Evolutionary conservation across 2,888 invertebrate species (phyloP), one percentile per base, ranked within the genome.

Genomic region (Conchocele bisecta): DNA sequence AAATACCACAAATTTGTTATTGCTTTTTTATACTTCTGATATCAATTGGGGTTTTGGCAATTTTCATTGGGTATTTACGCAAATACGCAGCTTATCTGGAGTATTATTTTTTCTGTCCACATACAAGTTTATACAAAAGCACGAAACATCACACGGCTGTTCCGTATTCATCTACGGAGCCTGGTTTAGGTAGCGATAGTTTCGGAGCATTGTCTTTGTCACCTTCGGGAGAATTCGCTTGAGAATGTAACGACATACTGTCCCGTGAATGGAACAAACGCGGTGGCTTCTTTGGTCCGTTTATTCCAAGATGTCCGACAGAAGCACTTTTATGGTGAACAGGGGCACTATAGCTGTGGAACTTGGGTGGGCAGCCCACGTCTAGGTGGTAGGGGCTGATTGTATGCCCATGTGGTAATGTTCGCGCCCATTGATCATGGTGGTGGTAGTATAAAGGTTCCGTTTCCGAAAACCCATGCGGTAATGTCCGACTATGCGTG

Each of bases 251-350:
- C 26, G 79, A 83, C 75, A 83, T 79, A 44, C 72, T 81, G 63
- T 85, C 86, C 22, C 84, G 64, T 0, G 86, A 84, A 51, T 84
- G 79, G 66, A 85, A 85, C 33, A 81, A 51, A 7, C 87, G 57
- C 3, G 87, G 87, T 13, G 87, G 87, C 53, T 86, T 86, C 64
- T 83, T 83, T 17, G 86, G 86, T 3, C 83, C 82, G 17, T 73
- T 53, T 9, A 75, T 67, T 29, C 84, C 84, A 22, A 87, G 66
- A 72, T 86, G 82, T 33, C 85, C 84, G 9, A 86, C 85, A 24
- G 87, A 87, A 74, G 84, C 83, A 83, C 86, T 87, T 68, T 83
- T 84, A 24, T 59, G 64, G 56, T 57, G 64, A 37, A 29, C 57
- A 9, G 67, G 64, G 2, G 71, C 74, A 61, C 74, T 71, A 24